Conservation (phyloP, 2,113 vertebrate genomes). For the Atlantisia rogersi region DNA sequence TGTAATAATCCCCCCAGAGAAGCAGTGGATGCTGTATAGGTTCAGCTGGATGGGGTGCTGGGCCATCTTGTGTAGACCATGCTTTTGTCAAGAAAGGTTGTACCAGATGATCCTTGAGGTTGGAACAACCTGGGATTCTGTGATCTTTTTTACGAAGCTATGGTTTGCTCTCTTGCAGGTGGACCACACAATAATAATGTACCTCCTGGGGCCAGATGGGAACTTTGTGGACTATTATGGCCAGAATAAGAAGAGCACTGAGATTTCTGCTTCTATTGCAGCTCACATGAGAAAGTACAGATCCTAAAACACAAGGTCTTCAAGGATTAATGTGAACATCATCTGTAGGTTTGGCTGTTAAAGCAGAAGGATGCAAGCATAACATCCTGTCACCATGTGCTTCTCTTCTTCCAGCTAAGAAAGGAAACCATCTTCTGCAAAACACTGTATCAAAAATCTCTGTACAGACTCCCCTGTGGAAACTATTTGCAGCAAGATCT, state of each 20-base stretch:
- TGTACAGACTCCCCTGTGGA: not conserved
- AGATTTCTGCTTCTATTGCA: conserved; percentile 86
- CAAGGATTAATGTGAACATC: not conserved
- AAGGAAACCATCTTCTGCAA: not conserved
- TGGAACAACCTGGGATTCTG: not conserved
- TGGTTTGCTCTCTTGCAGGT: conserved; percentile 77
- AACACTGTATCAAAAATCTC: not conserved
- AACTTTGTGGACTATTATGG: conserved; percentile 92
- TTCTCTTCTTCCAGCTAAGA: not conserved
- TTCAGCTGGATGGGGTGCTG: not conserved
- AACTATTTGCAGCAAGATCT: not conserved
- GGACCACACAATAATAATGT: conserved; percentile 99
- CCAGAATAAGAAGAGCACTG: conserved; percentile 88
- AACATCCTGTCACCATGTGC: not conserved
- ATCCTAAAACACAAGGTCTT: not conserved
- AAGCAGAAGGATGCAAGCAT: not conserved
- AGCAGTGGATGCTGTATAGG: not conserved
- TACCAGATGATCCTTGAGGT: not conserved
- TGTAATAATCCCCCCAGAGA: not conserved
- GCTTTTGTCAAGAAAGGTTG: not conserved
- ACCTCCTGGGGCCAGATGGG: conserved; percentile 92
- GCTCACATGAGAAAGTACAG: conserved; percentile 86
- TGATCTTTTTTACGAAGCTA: not conserved
- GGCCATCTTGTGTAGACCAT: not conserved
- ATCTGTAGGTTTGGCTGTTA: not conserved